phyloP scores from a whole-genome alignment of 2,113 vertebrate genomes.

The Caloenas nicobarica region DNA sequence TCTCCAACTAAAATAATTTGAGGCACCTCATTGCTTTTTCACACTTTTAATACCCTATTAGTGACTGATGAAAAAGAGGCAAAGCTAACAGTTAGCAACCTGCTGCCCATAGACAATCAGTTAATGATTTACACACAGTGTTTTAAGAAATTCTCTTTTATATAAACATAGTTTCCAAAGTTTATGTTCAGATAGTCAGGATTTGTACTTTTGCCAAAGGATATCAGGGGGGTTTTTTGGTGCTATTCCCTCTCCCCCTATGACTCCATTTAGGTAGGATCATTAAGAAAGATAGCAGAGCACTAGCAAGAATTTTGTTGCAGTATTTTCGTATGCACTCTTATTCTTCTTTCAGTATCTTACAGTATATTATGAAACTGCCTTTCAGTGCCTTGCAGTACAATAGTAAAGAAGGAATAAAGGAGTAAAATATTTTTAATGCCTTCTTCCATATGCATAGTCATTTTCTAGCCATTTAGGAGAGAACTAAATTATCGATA shows the following conservation, averaged over 20 bases:
- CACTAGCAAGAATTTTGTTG: background rate
- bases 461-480: background rate
- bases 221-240: background rate
- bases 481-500: background rate
- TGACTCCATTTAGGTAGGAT: background rate
- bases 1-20: background rate
- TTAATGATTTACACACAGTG: background rate
- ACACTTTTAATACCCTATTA: background rate
- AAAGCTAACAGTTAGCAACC: background rate
- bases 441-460: rapidly evolving
- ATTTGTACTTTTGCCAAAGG: background rate
- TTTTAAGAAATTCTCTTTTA: background rate
- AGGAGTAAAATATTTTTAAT: background rate
- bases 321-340: background rate
- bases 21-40: background rate
- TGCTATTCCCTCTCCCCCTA: background rate
- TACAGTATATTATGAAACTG: background rate
- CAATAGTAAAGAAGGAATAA: background rate
- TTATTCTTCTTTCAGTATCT: background rate
- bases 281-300: background rate
- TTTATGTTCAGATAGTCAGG: background rate
- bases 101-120: background rate
- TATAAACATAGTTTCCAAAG: background rate
- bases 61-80: background rate
- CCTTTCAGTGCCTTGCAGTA: background rate